Evolutionary conservation across 2,888 invertebrate genomes (phyloP), one percentile per base, ranked within the genome.

Genomic region (Dorcus parallelipipedus): DNA sequence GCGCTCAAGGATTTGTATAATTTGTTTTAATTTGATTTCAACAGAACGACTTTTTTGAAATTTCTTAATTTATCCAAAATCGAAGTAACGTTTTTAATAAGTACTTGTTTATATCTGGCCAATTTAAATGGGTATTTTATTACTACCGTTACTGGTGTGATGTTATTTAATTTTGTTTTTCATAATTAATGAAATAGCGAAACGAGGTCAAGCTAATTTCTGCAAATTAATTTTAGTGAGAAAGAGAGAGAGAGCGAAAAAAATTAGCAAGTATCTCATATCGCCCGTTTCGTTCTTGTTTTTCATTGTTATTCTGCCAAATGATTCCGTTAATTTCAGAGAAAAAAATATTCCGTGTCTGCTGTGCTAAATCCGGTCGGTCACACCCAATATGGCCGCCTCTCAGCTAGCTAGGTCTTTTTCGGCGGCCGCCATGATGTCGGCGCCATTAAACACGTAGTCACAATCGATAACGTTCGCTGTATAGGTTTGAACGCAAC

Each of bases 41-140:
- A 50, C 42, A 43, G 38, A 38, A 48, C 23, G 38, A 33, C 41
- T 53, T 45, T 54, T 10, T 38, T 38, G 33, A 38, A 43, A n/a
- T 3, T 43, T 23, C 40, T 38, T 2, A 48, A 39, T 14, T 23
- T 20, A 33, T 33, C 26, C 26, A 33, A 7, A 33, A 33, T 33
- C 7, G 26, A 33, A 17, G 20, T 54, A 26, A 10, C 45, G 17
- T 20, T 52, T 54, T 47, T 45, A 5, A 45, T 50, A 39, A 33
- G 51, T 50, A 43, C 51, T 50, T 38, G 45, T 51, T 38, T 49
- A 50, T 23, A 38, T 38, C 56, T 56, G 56, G 56, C 56, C 51
- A 56, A 50, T 41, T 23, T 49, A 38, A 38, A 45, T 49, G 33
- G 52, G 52, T 52, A 48, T 51, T 52, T 43, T 26, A 17, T 47